Evolutionary conservation across 2,113 vertebrate genomes (phyloP).

Genomic region (Gambusia affinis): DNA sequence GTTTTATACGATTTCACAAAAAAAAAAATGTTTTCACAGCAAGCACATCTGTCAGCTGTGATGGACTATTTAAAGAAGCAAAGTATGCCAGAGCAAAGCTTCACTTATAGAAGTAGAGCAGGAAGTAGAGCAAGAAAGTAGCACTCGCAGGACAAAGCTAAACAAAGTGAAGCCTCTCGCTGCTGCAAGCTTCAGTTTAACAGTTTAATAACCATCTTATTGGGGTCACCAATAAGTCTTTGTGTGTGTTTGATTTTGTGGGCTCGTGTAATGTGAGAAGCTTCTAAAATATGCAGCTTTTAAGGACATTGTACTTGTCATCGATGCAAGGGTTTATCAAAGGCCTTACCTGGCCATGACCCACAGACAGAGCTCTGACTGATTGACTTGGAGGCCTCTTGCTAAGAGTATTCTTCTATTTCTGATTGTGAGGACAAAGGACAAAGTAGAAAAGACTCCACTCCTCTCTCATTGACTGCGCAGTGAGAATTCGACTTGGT

Average conservation of each 20-base stretch:
- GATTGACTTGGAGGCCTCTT: slow-evolving; percentile 14
- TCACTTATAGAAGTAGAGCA: slow-evolving; percentile 55
- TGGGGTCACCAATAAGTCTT: background rate
- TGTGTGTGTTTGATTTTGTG: background rate
- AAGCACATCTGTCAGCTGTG: slow-evolving; percentile 18
- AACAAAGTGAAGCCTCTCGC: slow-evolving; percentile 37
- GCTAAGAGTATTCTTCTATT: slow-evolving; percentile 1
- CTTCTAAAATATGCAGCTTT: slow-evolving; percentile 28
- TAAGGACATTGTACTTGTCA: slow-evolving; percentile 16
- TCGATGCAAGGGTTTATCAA: slow-evolving; percentile 1
- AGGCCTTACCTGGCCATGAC: slow-evolving; percentile 21
- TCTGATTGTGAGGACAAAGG: slow-evolving; percentile 13
- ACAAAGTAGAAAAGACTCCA: slow-evolving; percentile 20
- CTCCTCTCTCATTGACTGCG: slow-evolving; percentile 5
- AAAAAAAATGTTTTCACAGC: background rate
- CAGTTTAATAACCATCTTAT: no score
- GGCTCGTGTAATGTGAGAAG: slow-evolving; percentile 16
- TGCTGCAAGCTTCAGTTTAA: slow-evolving; percentile 35
- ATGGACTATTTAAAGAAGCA: slow-evolving; percentile 46
- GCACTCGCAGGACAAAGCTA: slow-evolving; percentile 46
- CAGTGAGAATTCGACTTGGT: background rate
- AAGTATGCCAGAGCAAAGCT: slow-evolving; percentile 53
- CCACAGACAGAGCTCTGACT: background rate
- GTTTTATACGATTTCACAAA: background rate
- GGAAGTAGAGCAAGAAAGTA: slow-evolving; percentile 70